Conservation (phyloP, 2,113 vertebrate species). For the Passer montanus region DNA sequence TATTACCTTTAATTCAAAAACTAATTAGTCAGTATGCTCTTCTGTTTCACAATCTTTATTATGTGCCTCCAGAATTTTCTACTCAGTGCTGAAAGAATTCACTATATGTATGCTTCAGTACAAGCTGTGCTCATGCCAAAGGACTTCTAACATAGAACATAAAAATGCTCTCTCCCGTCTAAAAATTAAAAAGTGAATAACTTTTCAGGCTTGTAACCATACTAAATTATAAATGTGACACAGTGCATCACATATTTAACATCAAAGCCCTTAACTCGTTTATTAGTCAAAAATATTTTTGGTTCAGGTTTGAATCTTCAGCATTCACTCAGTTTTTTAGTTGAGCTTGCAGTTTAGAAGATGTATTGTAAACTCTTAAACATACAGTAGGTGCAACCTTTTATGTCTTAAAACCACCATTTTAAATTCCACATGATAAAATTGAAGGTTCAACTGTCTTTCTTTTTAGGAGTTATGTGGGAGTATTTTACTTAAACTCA, state of each 20-base stretch:
- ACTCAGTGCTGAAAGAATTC: neutral
- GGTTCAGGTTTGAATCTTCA: neutral
- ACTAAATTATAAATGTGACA: slow-evolving; percentile 46
- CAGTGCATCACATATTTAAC: slow-evolving; percentile 1
- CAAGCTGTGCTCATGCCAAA: neutral
- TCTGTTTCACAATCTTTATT: slow-evolving; percentile 10
- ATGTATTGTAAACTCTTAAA: neutral
- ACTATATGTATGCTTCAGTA: neutral
- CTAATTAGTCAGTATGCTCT: neutral
- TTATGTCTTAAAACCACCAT: neutral
- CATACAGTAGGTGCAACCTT: neutral
- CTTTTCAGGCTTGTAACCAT: neutral
- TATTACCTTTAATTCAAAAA: neutral
- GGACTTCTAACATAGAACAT: neutral
- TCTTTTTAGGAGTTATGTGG: neutral
- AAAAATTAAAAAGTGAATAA: slow-evolving; percentile 27
- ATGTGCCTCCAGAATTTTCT: neutral
- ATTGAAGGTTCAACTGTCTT: neutral
- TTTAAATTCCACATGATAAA: neutral
- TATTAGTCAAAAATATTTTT: slow-evolving; percentile 23
- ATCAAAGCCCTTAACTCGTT: neutral
- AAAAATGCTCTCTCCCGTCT: slow-evolving; percentile 32
- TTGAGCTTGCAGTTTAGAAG: neutral
- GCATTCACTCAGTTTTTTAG: neutral
- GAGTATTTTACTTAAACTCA: slow-evolving; percentile 24